Percentiles rank a stretch among this genome's conserved stretches.
phyloP scores from a whole-genome alignment of 2,113 vertebrate genomes.

The Saiga tatarica region DNA sequence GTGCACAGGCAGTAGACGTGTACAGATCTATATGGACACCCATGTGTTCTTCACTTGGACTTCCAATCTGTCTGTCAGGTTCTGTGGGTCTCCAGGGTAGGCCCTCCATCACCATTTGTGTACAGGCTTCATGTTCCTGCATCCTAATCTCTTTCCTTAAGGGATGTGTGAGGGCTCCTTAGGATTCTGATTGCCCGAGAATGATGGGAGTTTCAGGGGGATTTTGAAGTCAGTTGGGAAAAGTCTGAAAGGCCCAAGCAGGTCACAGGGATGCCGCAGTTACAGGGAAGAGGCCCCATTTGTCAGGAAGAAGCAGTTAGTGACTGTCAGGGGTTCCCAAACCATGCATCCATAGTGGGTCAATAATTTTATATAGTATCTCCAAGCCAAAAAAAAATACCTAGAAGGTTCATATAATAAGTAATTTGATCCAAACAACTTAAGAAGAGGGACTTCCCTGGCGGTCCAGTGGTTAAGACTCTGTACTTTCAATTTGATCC shows the following conservation, averaged over 20 bases:
- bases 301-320: neutral
- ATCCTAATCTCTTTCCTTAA: neutral
- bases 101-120: neutral
- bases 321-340: neutral
- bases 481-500: neutral
- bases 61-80: neutral
- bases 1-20: accelerated
- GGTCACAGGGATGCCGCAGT: neutral
- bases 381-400: neutral
- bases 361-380: neutral
- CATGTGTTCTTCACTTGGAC: neutral
- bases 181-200: neutral
- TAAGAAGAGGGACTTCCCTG: neutral
- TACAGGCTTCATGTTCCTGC: neutral
- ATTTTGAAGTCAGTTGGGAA: neutral
- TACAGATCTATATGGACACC: accelerated
- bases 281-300: neutral
- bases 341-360: neutral
- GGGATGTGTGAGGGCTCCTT: neutral
- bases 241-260: neutral
- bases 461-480: neutral
- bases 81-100: neutral
- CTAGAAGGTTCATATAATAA: neutral
- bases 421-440: neutral
- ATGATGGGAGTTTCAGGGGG: neutral